phyloP scores from a whole-genome alignment of 1,140 invertebrate genomes.

The Sweltsa coloradensis region DNA sequence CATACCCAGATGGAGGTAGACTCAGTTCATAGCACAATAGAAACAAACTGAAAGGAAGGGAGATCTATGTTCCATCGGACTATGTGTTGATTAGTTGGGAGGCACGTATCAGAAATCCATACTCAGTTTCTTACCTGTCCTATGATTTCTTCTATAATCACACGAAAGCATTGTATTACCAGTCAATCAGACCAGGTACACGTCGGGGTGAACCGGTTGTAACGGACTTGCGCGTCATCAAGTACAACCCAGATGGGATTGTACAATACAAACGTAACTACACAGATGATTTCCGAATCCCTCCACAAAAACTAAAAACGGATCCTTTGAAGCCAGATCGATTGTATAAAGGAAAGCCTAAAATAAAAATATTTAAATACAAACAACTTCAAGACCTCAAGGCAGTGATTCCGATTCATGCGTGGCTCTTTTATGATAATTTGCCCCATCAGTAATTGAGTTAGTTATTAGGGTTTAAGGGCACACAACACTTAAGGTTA shows the following conservation, averaged over 20 bases:
- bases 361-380: too few species aligned
- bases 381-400: too few species aligned
- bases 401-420: too few species aligned
- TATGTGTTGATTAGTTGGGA: slow-evolving; percentile 10
- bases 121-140: slow-evolving; percentile 6
- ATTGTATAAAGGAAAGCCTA: too few species aligned
- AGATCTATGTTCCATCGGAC: slow-evolving; percentile 16
- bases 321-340: too few species aligned
- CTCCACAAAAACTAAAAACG: too few species aligned
- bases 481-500: too few species aligned
- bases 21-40: slow-evolving; percentile 11
- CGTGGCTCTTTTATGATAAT: too few species aligned
- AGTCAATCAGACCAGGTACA: slow-evolving; percentile 11
- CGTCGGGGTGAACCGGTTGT: slow-evolving; percentile 10
- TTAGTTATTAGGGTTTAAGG: too few species aligned
- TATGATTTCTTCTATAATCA: slow-evolving; percentile 12
- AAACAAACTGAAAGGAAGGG: slow-evolving; percentile 3
- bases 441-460: too few species aligned
- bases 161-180: neutral
- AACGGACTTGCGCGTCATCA: slow-evolving; percentile 13
- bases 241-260: slow-evolving; percentile 14
- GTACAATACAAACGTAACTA: slow-evolving; percentile 18
- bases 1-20: slow-evolving; percentile 15
- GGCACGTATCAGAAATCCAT: slow-evolving; percentile 10
- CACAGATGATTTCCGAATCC: slow-evolving; percentile 11